phyloP scores from a whole-genome alignment of 2,797 vertebrate genomes.

The Anas bahamensis region DNA sequence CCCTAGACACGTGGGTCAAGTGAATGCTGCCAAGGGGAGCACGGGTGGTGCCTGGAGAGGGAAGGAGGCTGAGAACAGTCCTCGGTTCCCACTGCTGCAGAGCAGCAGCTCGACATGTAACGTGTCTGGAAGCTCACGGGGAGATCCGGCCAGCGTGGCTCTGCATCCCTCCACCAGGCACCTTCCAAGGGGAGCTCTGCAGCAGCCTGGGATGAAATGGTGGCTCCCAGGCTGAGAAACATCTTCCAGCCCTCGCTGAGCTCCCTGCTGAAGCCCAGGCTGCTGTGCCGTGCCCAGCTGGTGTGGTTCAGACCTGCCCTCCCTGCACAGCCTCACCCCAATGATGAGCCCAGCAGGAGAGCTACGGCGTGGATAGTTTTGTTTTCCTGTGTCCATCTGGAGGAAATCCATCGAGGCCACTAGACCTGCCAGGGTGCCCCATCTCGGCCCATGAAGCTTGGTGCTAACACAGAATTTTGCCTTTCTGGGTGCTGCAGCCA shows the following conservation, averaged over 20 bases:
- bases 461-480: background rate
- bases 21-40: background rate
- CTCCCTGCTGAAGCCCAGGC: background rate
- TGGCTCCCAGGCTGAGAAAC: background rate
- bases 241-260: background rate
- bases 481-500: background rate
- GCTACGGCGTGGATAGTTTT: background rate
- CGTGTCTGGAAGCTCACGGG: background rate
- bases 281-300: background rate
- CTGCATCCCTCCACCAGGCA: background rate
- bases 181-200: background rate
- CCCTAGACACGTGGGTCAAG: background rate
- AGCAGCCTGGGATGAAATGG: rapidly evolving
- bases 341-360: background rate
- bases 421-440: background rate
- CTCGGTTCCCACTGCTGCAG: slow-evolving; percentile 21
- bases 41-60: background rate
- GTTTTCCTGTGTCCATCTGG: background rate
- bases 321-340: background rate
- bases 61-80: slow-evolving; percentile 21
- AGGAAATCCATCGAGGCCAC: background rate
- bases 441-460: background rate
- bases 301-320: background rate
- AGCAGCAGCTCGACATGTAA: background rate
- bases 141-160: background rate